Conservation (phyloP, 2,113 vertebrate species). For the Ciconia maguari region DNA sequence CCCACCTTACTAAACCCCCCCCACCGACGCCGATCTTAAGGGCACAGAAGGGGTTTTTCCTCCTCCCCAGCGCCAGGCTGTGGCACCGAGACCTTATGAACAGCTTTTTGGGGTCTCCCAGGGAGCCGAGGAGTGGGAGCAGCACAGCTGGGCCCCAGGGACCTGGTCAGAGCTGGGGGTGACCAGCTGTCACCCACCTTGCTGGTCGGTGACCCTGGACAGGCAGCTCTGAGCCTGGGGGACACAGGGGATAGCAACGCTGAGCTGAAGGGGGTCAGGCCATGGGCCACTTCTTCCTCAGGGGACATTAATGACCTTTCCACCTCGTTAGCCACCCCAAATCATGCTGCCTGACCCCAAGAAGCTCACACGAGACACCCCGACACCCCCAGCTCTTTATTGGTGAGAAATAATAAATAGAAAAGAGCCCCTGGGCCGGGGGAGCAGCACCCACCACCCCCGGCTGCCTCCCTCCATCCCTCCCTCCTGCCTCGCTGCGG, state of each 20-base stretch:
- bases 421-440: neutral
- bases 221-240: neutral
- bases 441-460: neutral
- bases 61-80: neutral
- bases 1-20: neutral
- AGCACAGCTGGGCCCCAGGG: neutral
- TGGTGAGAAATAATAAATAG: slow-evolving; percentile 46
- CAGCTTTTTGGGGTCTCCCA: neutral
- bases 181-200: neutral
- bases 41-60: neutral
- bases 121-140: neutral
- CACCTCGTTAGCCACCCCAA: neutral
- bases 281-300: rapidly evolving
- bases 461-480: neutral
- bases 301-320: neutral
- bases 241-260: rapidly evolving
- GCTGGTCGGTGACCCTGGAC: rapidly evolving
- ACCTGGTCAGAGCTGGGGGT: rapidly evolving
- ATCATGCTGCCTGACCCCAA: rapidly evolving
- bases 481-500: neutral
- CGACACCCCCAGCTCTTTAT: slow-evolving; percentile 28
- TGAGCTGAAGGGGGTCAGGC: too few relatives aligned
- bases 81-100: neutral
- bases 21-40: neutral
- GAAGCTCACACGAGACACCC: neutral